Evolutionary conservation across 2,113 vertebrate genomes (phyloP), one percentile per base, ranked within the genome.

Genomic region (Cyrtonyx montezumae): DNA sequence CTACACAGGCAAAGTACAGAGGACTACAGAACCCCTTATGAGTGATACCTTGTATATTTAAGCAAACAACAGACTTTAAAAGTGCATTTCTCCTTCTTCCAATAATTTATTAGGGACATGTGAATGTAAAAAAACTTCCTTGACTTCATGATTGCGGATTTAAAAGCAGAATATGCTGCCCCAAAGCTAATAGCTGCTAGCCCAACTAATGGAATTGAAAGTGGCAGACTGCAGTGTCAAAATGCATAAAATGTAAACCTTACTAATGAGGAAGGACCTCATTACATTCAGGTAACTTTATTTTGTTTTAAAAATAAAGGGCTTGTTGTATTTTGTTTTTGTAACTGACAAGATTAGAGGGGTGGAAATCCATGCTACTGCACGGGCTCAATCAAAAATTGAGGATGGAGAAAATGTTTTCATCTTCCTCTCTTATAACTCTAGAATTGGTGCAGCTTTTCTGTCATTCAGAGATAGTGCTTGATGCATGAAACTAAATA

Each of bases 321-420:
- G 4, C 16, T 30, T 2, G 18, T 18, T 28, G 8, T 40, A 36
- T 32, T 34, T 43, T 43, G 15, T 22, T 55, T 20, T 63, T 0
- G 4, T 40, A 51, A 36, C 22, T 28, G 11, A n/a, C 34, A 6
- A 6, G 2, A 6, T 6, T 17, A 14, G 8, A 10, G 8, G 3
- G 6, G 13, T 51, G 5, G 18, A 9, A 45, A 34, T 22, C 5
- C 23, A 14, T 56, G 17, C 26, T 71, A 21, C 22, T 37, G 62
- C 28, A 42, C 32, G 49, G 62, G 78, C 36, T 20, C 46, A 58
- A 32, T 22, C 4, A 51, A 59, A 79, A 69, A 32, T 5, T 65
- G 3, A 17, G 20, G 18, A 26, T 8, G 20, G 8, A 13, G 11
- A 20, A 74, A 51, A 63, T 37, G 5, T 14, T 37, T 71, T 61